phyloP scores from a whole-genome alignment of 2,113 vertebrate genomes.

The Scopus umbretta region DNA sequence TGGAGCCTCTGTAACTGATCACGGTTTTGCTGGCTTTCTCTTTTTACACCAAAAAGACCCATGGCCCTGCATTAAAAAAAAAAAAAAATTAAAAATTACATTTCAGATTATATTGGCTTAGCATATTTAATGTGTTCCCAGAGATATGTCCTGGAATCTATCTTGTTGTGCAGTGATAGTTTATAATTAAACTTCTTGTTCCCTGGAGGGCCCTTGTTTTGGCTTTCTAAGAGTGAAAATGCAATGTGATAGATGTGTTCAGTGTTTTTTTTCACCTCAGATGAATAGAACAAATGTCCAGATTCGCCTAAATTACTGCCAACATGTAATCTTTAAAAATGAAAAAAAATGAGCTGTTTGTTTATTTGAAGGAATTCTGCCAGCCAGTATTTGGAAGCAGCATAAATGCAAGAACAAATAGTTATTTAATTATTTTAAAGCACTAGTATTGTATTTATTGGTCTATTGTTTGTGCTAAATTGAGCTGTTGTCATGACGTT shows the following conservation, averaged over 20 bases:
- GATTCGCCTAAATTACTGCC: background rate
- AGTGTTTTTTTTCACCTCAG: background rate
- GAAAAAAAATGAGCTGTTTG: background rate
- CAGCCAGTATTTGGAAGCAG: constrained; percentile 22
- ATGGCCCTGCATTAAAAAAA: background rate
- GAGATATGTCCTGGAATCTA: background rate
- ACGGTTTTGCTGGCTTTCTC: background rate
- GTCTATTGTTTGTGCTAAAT: constrained; percentile 13
- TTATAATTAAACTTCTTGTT: constrained; percentile 24
- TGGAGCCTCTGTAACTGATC: background rate
- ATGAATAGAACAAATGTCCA: constrained; percentile 7
- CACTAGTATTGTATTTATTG: constrained; percentile 18
- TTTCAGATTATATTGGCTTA: background rate
- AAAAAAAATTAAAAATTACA: background rate
- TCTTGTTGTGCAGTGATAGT: background rate
- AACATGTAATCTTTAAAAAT: background rate
- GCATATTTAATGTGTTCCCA: background rate
- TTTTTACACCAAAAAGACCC: background rate
- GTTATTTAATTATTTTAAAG: constrained; percentile 40
- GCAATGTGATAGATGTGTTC: background rate
- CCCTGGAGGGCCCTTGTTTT: background rate
- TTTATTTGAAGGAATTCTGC: constrained; percentile 39
- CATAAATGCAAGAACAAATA: constrained; percentile 15
- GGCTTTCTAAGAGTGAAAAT: background rate
- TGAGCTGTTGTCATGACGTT: constrained; percentile 31